Evolutionary conservation across 2,888 invertebrate species (phyloP), one percentile per base, ranked within the genome.

Genomic region (Dryobotodes eremita): DNA sequence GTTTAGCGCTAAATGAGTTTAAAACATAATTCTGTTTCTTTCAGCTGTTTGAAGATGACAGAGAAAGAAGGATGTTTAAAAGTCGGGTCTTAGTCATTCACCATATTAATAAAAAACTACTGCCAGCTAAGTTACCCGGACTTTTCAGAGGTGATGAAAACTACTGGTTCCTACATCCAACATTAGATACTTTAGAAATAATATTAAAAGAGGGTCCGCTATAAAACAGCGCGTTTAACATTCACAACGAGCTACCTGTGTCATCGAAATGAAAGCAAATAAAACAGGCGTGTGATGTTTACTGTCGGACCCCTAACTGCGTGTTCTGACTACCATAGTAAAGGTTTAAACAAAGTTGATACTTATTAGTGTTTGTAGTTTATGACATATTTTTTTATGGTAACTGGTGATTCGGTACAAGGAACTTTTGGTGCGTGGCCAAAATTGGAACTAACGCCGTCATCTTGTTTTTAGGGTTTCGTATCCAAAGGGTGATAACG

Each of bases 241-340:
- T 87, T 81, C 83, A 71, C 65, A 66, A 48, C 77, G 65, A 42
- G 61, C 20, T 50, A 77, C 77, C 81, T 79, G 70, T 78, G 88
- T 86, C 88, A 86, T 88, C 84, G 73, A 48, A 86, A 79, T 75
- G 80, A 70, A 73, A 68, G 79, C 68, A 77, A 86, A 87, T 87
- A 88, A 87, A 88, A 83, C 80, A 5, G 64, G 50, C 61, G 73
- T 74, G 71, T 66, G 71, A 86, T 82, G 82, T 86, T 88, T 80
- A 73, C 72, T 61, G 36, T 62, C 71, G 73, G 70, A 71, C 62
- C 79, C 77, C 17, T 65, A 72, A 81, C 66, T 75, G 73, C 86
- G 88, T 87, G 87, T 72, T 78, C 62, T 7, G 86, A 86, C 76
- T 87, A 72, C 48, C 46, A 48, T 65, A 84, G 84, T 42, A 55